These are phyloP conservation scores for Crax fasciolata DNA, from an alignment of 2,797 vertebrate genomes.

Conservation along the genomic window DNA sequence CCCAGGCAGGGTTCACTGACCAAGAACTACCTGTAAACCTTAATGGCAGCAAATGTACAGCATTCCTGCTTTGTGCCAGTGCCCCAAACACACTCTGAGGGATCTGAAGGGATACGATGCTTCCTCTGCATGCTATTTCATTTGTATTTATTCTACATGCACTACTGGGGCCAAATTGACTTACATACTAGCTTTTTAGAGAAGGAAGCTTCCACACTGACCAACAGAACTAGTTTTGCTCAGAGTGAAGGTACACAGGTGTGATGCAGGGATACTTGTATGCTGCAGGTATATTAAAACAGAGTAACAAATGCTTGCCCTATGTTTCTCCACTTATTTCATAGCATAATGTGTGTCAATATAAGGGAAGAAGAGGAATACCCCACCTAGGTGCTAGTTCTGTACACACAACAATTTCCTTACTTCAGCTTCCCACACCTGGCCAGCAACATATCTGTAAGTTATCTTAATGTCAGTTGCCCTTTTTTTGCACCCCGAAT, in stretches of 20 bases:
- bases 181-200: not conserved
- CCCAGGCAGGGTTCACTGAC: not conserved
- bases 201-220: not conserved
- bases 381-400: not conserved
- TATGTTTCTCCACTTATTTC: not conserved
- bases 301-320: not conserved
- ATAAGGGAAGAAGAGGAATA: not conserved
- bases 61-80: not conserved
- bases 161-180: not conserved
- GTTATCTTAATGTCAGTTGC: not conserved
- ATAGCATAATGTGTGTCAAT: not conserved
- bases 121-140: not conserved
- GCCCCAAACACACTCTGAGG: not conserved
- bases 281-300: not conserved
- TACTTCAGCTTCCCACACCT: not conserved
- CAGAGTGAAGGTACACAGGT: not conserved
- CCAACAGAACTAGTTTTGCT: not conserved
- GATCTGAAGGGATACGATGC: not conserved
- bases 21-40: not conserved
- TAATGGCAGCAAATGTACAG: not conserved
- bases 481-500: not conserved
- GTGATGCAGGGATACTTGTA: not conserved
- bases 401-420: not conserved
- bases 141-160: conserved; percentile 19
- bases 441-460: not conserved